Base-by-base conservation (phyloP, 2,888 invertebrate genomes). In the Archips xylosteana region DNA sequence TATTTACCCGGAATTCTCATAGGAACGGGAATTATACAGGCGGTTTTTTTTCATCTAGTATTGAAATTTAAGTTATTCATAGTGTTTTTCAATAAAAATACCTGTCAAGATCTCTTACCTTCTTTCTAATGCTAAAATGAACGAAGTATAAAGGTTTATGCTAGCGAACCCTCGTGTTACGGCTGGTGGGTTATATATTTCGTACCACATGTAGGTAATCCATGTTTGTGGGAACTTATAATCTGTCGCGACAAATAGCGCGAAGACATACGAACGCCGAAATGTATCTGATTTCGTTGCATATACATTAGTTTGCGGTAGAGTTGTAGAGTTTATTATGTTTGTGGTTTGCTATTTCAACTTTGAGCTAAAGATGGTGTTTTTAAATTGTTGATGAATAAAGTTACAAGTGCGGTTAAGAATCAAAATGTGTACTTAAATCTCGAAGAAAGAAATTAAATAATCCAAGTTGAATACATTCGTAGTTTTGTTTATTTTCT, bases 221-320 rank as follows among this genome's bases (percentile, higher is more conserved):
- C 73, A 32, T 70, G 49, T 57, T 39, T 59, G n/a, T 36, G 57
- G 59, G 63, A 59, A 68, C 23, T 45, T 57, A 23, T 72, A 73
- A 73, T 73, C 73, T 68, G 59, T 60, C 39, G 47, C 63, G 57
- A 73, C 73, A 73, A 73, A 73, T 69, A 64, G 73, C 39, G 59
- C 47, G 71, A 73, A 73, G 73, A 62, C 73, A 10, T 73, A 73
- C 36, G 15, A 73, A 47, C 57, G 68, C 15, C 68, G 23, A 59
- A 66, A 67, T 61, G 63, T 73, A 69, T 73, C 68, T 49, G 63
- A 64, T 73, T 69, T 59, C 73, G 36, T 42, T 49, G 42, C 57
- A 63, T 68, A 47, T 32, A 62, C 72, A 47, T 67, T 66, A 49
- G 49, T 49, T 13, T 5, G 34, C 57, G 32, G 57, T 57, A 57